Percentiles rank a stretch among this genome's conserved stretches.
Conservation (phyloP, 2,888 invertebrate species). For the Hyles lineata region DNA sequence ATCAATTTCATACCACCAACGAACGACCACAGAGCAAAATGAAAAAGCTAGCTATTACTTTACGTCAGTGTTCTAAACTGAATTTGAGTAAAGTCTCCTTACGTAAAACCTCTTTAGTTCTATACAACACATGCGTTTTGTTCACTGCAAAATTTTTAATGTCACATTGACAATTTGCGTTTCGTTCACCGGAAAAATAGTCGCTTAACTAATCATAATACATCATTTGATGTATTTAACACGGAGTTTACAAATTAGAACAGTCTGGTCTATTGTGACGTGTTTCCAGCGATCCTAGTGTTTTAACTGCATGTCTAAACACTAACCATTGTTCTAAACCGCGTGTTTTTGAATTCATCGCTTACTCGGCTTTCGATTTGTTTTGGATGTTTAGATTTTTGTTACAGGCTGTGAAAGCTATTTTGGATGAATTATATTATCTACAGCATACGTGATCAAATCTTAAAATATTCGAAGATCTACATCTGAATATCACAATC, state of each 20-base stretch:
- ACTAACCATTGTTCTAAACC: constrained; percentile 46
- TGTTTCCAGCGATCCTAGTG: constrained; percentile 49
- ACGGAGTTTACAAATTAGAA: constrained; percentile 48
- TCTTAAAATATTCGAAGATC: no score
- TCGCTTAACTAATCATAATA: background rate
- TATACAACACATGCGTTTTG: no score
- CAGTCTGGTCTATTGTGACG: constrained; percentile 43
- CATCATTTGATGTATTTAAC: constrained; percentile 22
- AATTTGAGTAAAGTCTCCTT: no score
- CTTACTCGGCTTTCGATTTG: background rate
- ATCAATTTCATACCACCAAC: no score
- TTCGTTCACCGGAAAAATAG: background rate
- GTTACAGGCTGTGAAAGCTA: background rate
- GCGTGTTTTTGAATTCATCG: background rate
- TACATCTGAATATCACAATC: no score
- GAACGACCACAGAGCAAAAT: no score
- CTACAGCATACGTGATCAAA: no score
- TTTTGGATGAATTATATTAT: background rate
- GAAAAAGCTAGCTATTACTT: no score
- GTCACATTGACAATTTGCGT: background rate
- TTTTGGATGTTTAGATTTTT: background rate
- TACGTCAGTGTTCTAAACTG: no score
- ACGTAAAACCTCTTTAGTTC: no score
- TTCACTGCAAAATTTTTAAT: no score
- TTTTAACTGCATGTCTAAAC: constrained; percentile 46